Conservation (phyloP, 92 coral and sea anemone genomes). For the Palythoa grandiflora region DNA sequence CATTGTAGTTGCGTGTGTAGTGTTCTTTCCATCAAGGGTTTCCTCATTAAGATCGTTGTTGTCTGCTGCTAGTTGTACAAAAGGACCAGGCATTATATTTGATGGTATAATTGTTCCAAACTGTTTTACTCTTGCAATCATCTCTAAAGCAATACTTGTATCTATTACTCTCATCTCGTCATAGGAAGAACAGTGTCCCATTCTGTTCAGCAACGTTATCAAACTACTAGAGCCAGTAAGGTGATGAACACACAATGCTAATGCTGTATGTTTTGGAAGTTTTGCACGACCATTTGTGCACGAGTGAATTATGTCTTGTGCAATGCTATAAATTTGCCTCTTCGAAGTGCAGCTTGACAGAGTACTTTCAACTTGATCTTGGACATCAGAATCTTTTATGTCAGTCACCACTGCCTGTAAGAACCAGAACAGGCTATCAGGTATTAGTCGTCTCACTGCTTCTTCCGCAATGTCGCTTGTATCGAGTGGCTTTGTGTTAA, state of each 20-base stretch:
- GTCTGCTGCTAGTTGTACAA: slow-evolving; percentile 52
- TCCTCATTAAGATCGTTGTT: not conserved
- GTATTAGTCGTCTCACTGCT: not conserved
- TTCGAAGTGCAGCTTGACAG: not conserved
- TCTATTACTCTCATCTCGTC: not conserved
- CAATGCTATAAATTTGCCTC: not conserved
- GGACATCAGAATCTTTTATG: not conserved
- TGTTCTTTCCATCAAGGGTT: slow-evolving; percentile 54
- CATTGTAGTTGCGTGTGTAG: slow-evolving; percentile 57
- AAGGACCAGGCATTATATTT: slow-evolving; percentile 49
- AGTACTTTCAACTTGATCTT: not conserved
- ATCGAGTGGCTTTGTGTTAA: not conserved
- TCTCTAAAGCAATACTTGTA: not conserved
- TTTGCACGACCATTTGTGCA: not conserved
- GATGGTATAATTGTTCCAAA: slow-evolving; percentile 45
- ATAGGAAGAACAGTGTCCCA: not conserved
- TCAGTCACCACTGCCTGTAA: not conserved
- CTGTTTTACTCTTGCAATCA: not conserved
- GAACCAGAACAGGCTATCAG: not conserved
- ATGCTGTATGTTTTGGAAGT: slow-evolving; percentile 9
- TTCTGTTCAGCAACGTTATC: slow-evolving; percentile 12
- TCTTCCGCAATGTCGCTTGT: not conserved
- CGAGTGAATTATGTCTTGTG: not conserved
- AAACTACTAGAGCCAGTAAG: not conserved
- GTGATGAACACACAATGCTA: not conserved